Conservation (phyloP, 2,113 vertebrate genomes). For the Anhinga rufa region DNA sequence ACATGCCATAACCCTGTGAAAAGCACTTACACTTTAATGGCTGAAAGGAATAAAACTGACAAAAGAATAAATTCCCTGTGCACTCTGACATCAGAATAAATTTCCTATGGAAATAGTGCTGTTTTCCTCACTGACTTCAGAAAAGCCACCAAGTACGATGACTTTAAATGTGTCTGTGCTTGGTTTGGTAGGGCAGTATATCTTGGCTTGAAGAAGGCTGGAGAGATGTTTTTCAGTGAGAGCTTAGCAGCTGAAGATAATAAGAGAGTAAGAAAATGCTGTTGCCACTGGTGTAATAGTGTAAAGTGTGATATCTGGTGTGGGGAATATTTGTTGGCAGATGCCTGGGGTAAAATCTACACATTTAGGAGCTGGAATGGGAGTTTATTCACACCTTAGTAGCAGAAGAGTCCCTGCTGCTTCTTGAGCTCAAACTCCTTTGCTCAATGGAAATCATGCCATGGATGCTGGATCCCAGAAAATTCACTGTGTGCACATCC, state of each 20-base stretch:
- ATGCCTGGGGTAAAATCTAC: not conserved
- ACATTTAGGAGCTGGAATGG: not conserved
- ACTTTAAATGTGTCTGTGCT: not conserved
- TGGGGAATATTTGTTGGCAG: not conserved
- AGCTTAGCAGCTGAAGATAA: not conserved
- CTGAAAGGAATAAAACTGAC: slow-evolving; percentile 38
- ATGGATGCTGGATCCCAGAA: not conserved
- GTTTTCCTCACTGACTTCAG: not conserved
- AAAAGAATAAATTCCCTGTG: slow-evolving; percentile 10
- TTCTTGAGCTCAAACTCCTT: not conserved
- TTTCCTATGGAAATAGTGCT: not conserved
- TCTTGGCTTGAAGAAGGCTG: not conserved
- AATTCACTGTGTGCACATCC: not conserved
- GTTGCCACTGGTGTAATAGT: not conserved
- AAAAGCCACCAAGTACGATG: not conserved
- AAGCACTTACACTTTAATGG: not conserved
- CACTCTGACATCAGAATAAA: not conserved
- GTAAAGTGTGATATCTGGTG: not conserved
- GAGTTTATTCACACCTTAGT: not conserved
- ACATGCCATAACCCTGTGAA: slow-evolving; percentile 19
- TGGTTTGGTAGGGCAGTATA: not conserved
- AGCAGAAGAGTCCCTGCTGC: rapidly evolving
- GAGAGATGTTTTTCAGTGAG: not conserved
- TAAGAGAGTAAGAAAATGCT: not conserved
- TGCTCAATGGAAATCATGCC: not conserved